Base-by-base conservation (phyloP, 2,888 invertebrate genomes). In the Tetragnatha montana region DNA sequence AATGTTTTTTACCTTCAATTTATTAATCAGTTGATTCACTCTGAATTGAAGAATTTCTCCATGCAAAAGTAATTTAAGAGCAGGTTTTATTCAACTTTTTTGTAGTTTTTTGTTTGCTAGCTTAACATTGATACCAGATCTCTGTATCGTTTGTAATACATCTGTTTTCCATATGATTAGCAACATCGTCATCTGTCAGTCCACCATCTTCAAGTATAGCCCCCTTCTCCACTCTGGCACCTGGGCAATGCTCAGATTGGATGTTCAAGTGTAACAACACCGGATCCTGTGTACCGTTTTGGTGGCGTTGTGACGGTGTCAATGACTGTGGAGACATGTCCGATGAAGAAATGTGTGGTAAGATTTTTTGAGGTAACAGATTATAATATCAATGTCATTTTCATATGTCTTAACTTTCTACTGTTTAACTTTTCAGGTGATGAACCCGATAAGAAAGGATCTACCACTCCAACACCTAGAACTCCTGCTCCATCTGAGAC, bases 301-400 rank as follows among this genome's bases (percentile, higher is more conserved):
- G 88, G 91, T 96, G 96, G 95, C 93, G 93, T 35, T 96, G 96
- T 93, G 96, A 96, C 92, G 94, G 95, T 60, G 90, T 91, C n/a
- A 91, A 89, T 82, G 91, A 91, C 70, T 91, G 91, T 75, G 87
- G 91, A 47, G 91, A 92, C 68, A 88, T 85, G 75, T 89, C 89
- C 69, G 91, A 92, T 86, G 91, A 92, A 85, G 51, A 70, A 6
- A 90, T 90, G 85, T 91, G 91, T 85, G 89, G 91, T 81, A 87
- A 89, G 70, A 70, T 8, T 10, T 85, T 35, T 35, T 14, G n/a
- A 14, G 19, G 1, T 73, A 21, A 21, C n/a, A 21, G 8, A 19
- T 74, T 6, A 0, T 74, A 21, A 8, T 21, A 6, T 74, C 3
- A 19, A 21, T 74, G 14, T 74, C 14, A 6, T 74, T 74, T 74